Percentiles rank a stretch among this genome's conserved stretches.
phyloP scores from a whole-genome alignment of 1,140 invertebrate species.

The Temnothorax nylanderi region DNA sequence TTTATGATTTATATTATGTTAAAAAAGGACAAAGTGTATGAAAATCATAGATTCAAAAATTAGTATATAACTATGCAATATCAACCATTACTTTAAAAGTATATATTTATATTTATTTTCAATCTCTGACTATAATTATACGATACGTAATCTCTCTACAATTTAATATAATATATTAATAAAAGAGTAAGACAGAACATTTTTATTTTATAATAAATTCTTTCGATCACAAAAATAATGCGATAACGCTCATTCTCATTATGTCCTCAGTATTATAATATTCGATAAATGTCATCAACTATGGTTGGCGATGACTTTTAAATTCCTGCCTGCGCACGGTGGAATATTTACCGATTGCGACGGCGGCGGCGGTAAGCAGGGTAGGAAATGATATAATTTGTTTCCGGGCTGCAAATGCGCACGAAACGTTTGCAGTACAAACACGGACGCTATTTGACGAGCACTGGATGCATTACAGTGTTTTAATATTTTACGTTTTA shows the following conservation, averaged over 20 bases:
- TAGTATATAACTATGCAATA: not conserved
- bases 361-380: constrained; percentile 12
- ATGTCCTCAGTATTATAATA: constrained; percentile 7
- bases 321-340: not conserved
- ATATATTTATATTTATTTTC: not conserved
- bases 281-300: constrained; percentile 30
- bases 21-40: not conserved
- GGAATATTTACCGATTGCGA: constrained; percentile 57
- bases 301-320: constrained; percentile 32
- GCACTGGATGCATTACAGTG: constrained; percentile 58
- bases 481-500: constrained; percentile 66
- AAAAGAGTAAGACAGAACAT: not conserved
- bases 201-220: constrained; percentile 12
- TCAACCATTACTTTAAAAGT: not conserved
- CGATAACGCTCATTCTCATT: not conserved
- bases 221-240: not conserved
- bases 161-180: not conserved
- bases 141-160: not conserved
- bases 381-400: constrained; percentile 59
- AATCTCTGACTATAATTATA: not conserved
- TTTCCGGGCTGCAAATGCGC: constrained; percentile 55
- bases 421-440: constrained; percentile 60
- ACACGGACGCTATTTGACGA: constrained; percentile 59
- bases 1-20: constrained; percentile 7
- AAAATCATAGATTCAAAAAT: not conserved